phyloP scores from a whole-genome alignment of 2,888 invertebrate species.

The Caenorhabditis panamensis region DNA sequence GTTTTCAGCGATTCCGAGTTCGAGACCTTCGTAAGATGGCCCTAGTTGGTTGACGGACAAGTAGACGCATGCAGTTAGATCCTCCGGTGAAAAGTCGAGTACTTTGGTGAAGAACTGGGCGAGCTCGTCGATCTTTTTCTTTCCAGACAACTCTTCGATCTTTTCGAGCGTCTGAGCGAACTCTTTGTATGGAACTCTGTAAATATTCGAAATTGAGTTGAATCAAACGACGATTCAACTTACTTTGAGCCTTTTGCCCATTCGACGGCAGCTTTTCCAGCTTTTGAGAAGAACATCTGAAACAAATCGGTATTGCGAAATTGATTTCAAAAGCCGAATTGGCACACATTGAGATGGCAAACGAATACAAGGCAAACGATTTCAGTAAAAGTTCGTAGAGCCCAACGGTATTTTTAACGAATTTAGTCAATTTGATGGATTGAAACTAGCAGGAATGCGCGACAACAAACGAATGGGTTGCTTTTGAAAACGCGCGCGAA shows the following conservation, averaged over 20 bases:
- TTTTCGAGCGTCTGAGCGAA: constrained; percentile 91
- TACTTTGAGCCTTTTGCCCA: constrained; percentile 59
- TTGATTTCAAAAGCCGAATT: not conserved
- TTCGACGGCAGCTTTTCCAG: constrained; percentile 37
- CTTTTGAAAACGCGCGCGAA: not conserved
- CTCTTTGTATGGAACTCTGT: constrained; percentile 93
- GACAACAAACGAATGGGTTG: too few species aligned
- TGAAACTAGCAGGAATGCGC: too few species aligned
- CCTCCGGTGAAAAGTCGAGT: constrained; percentile 88
- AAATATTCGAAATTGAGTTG: not conserved
- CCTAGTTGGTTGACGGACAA: constrained; percentile 95
- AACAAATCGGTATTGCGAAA: constrained; percentile 23
- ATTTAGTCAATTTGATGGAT: too few species aligned
- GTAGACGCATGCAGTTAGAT: constrained; percentile 92
- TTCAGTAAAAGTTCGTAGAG: too few species aligned
- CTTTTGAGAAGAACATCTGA: constrained; percentile 63
- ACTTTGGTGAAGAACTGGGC: constrained; percentile 60
- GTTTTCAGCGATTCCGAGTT: constrained; percentile 95
- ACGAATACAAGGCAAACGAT: too few species aligned
- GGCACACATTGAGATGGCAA: not conserved
- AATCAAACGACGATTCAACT: not conserved
- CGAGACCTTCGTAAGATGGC: constrained; percentile 94
- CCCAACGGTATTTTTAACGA: too few species aligned
- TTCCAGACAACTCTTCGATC: constrained; percentile 87
- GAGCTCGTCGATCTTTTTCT: constrained; percentile 61